These are phyloP conservation scores for Tipula unca DNA, from an alignment of 2,888 invertebrate genomes.

Conservation along the genomic window DNA sequence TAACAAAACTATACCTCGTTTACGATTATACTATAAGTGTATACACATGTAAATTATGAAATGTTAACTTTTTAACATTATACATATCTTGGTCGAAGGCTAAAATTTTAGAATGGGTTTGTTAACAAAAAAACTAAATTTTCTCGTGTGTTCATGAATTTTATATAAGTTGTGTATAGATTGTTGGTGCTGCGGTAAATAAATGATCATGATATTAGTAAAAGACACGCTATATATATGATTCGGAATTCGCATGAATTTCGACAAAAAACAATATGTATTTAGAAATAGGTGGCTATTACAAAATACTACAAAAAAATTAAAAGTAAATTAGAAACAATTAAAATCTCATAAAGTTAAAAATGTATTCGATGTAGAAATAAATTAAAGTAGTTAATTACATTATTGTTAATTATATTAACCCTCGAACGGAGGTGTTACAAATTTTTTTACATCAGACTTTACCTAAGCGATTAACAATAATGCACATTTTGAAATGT, in stretches of 20 bases:
- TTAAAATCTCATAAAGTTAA: not conserved
- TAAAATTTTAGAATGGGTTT: not conserved
- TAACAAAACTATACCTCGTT: not conserved
- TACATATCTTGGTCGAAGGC: not conserved
- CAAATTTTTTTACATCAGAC: too few relatives aligned
- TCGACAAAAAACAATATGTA: not conserved
- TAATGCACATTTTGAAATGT: too few relatives aligned
- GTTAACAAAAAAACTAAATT: not conserved
- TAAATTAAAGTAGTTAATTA: not conserved
- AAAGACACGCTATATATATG: not conserved
- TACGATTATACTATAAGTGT: too few relatives aligned
- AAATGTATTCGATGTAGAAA: not conserved
- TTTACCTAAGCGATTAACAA: too few relatives aligned
- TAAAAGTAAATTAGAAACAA: not conserved
- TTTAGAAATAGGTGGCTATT: not conserved
- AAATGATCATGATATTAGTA: not conserved
- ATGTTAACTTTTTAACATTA: not conserved
- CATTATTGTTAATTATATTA: too few relatives aligned
- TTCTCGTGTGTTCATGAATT: not conserved
- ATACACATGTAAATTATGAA: not conserved
- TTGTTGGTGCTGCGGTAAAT: not conserved
- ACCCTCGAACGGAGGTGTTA: too few relatives aligned
- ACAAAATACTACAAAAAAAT: too few relatives aligned
- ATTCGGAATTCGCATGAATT: not conserved
- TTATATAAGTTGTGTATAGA: not conserved